Percentiles rank a stretch among this genome's conserved stretches.
Evolutionary conservation across 2,888 invertebrate species (phyloP).

Genomic region (Drosophila lacicola): DNA sequence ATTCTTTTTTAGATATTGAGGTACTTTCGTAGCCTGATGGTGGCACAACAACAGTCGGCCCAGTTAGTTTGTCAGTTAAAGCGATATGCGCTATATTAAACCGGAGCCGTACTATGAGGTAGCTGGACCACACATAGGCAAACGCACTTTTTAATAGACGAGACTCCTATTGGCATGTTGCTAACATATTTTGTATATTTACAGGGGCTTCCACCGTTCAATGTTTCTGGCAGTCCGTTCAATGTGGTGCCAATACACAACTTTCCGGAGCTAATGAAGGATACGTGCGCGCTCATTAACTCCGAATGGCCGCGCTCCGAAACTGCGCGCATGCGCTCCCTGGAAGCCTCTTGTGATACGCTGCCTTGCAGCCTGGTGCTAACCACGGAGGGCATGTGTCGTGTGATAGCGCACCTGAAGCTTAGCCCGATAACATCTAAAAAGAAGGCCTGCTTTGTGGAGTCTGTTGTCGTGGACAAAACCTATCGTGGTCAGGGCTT

Average conservation of each 20-base stretch:
- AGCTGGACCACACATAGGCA: slow-evolving; percentile 49
- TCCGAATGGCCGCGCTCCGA: slow-evolving; percentile 95
- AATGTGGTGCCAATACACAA: slow-evolving; percentile 90
- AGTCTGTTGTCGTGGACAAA: slow-evolving; percentile 92
- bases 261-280: slow-evolving; percentile 89
- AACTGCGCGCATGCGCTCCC: slow-evolving; percentile 90
- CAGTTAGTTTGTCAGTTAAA: slow-evolving; percentile 58
- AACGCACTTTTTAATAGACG: background rate
- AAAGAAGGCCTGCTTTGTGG: slow-evolving; percentile 90
- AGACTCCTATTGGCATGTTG: background rate
- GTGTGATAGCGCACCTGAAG: slow-evolving; percentile 92
- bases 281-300: slow-evolving; percentile 92
- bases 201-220: slow-evolving; percentile 85
- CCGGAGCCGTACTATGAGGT: slow-evolving; percentile 85
- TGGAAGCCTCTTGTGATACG: slow-evolving; percentile 90
- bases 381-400: slow-evolving; percentile 86
- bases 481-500: slow-evolving; percentile 90
- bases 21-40: slow-evolving; percentile 57
- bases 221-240: slow-evolving; percentile 85
- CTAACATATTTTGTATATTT: slow-evolving; percentile 24
- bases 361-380: slow-evolving; percentile 91
- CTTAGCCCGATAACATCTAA: slow-evolving; percentile 90
- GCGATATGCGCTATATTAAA: slow-evolving; percentile 83
- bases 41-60: slow-evolving; percentile 61
- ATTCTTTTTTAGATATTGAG: slow-evolving; percentile 74